Evolutionary conservation across 92 coral and sea anemone species (phyloP), one percentile per base, ranked within the genome.

Genomic region (Epizoanthus scotinus): DNA sequence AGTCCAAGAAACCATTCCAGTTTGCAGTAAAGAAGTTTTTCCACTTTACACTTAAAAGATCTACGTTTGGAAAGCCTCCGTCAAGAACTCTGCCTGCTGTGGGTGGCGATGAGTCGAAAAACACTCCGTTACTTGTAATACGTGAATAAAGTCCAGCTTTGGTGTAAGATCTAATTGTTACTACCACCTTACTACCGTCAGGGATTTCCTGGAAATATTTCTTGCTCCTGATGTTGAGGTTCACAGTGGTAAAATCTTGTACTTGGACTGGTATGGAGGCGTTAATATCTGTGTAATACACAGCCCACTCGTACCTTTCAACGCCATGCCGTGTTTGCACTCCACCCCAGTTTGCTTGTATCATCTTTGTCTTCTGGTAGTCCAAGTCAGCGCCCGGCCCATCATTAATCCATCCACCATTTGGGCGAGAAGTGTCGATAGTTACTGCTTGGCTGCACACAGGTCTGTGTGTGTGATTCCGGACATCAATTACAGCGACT

Each of bases 291-390:
- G 74, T 85, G 19, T 83, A 69, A 10, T 79, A 70, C 19, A 95
- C 97, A 53, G 91, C 88, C 91, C 97, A 91, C 34, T 86, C 89
- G 74, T 95, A 95, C 80, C 77, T 86, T 18, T 58, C 86, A 12
- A 93, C 88, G 21, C 98, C 98, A 40, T 92, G 78, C 65, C 86
- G 81, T 7, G 93, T 85, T 18, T 83, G 88, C 6, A 95, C 87
- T 36, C 98, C 97, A 24, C 98, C 98, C 98, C 97, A 95, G 83
- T 89, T 89, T 20, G 93, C 98, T 54, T 88, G 81, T 18, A 95
- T 73, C 7, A 73, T 34, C 68, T 92, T 90, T 60, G 87, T 78
- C 42, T 90, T 63, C 55, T 95, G 98, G 84, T 84, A 95, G 67
- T 85, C 82, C 20, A 87, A 72, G 84, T 95, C 98, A 44, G 91